Evolutionary conservation across 2,113 vertebrate species (phyloP), one percentile per base, ranked within the genome.

Genomic region (Ciconia maguari): DNA sequence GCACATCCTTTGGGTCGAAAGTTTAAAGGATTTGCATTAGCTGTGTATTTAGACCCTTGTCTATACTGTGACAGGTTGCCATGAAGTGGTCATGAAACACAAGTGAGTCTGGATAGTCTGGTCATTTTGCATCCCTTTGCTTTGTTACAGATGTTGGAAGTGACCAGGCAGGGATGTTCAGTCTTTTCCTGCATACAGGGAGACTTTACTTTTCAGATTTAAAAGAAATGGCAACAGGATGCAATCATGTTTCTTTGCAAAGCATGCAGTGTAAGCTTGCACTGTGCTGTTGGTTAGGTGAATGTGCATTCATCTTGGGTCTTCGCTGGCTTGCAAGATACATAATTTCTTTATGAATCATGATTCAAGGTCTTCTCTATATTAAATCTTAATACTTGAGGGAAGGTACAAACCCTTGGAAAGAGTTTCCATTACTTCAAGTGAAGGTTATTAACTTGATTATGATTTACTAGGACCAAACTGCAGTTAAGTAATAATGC

Each of bases 1-100:
- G 18, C 2, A 5, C 1, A 0, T 24, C 20, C 70, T 71, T 17
- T 44, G 21, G 8, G 24, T 10, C 4, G 5, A 11, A 74, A 69
- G 7, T 46, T 55, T 8, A 20, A 36, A 46, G n/a, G 20, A 34
- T 61, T 69, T 86, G 5, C 32, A 16, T 32, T 34, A 82, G n/a
- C 12, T 91, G n/a, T 3, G 2, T 11, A 1, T 18, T 51, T 16
- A 70, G 32, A 21, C 46, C 27, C 44, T 24, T 51, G 38, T 34
- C 6, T 65, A 5, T 8, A 12, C 12, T 26, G 27, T 41, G 34
- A 41, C 6, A 36, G 21, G 3, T 38, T 78, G 49, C 13, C 65
- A 21, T 13, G 7, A 36, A 48, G 41, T 13, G 36, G 4, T 11
- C 17, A 16, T 5, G 7, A 29, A 34, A 41, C 22, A 42, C 1